Evolutionary conservation across 2,888 invertebrate genomes (phyloP), one percentile per base, ranked within the genome.

Genomic region (Griposia aprilina): DNA sequence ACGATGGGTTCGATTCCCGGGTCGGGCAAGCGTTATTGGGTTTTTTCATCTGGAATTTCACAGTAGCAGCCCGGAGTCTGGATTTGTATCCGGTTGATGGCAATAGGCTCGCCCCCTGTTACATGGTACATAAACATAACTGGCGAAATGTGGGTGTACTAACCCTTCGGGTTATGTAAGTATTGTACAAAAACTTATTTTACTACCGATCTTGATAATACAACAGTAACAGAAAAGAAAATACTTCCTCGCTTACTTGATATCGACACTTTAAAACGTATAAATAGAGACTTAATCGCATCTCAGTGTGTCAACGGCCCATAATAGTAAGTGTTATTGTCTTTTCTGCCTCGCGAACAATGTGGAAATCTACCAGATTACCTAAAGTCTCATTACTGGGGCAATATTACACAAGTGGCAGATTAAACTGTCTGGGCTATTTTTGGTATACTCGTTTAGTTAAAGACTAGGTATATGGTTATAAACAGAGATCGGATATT

Each of bases 341-440:
- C 80, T 68, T 68, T 48, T 77, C 65, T 59, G 79, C 76, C 84
- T 85, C 79, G 67, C 59, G 80, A 87, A 88, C 87, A 88, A 87
- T 84, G 87, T 87, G 86, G 78, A 76, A 87, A 87, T 86, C 83
- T 78, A 83, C 84, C 85, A 85, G 86, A 90, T 90, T 88, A 85
- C 68, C 83, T 78, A 76, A 87, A 90, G 78, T 76, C 52, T 70
- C 62, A 85, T 83, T 81, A 83, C 69, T 62, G 65, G 5, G 60
- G 69, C 57, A 85, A 83, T 82, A 87, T 81, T 71, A 62, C 62
- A 52, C 41, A 77, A 82, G 69, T 69, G 65, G 73, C 36, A 62
- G 67, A 79, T 77, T 85, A 74, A 82, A 72, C 17, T 45, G 80
- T 80, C 52, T 75, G 66, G 65, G 26, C 52, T 65, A 77, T 84